Percentiles rank a stretch among this genome's conserved stretches.
phyloP scores from a whole-genome alignment of 2,888 invertebrate species.

The Agriopis aurantiaria region DNA sequence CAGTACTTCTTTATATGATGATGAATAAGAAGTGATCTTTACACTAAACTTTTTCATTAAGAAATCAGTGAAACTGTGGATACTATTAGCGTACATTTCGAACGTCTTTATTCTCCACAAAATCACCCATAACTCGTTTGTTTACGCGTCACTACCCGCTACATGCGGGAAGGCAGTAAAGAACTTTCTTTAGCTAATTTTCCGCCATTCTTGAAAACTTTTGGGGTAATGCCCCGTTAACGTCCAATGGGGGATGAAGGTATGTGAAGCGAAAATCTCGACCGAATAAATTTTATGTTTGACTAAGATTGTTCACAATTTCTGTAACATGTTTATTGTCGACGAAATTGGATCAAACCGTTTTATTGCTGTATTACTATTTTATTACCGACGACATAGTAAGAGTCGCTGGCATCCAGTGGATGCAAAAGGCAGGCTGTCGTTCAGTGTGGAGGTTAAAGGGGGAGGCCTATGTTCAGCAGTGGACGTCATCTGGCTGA shows the following conservation, averaged over 20 bases:
- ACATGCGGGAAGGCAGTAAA: slow-evolving; percentile 26
- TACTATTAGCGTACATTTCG: not conserved
- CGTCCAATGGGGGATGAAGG: slow-evolving; percentile 37
- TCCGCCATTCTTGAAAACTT: slow-evolving; percentile 42
- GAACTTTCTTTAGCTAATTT: slow-evolving; percentile 42
- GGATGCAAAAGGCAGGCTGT: too few relatives aligned
- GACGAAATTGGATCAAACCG: too few relatives aligned
- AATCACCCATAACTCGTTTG: slow-evolving; percentile 6
- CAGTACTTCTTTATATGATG: too few relatives aligned
- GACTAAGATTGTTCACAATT: not conserved
- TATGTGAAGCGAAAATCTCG: slow-evolving; percentile 33
- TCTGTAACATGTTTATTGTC: not conserved
- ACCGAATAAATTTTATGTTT: slow-evolving; percentile 21
- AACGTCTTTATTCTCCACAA: not conserved
- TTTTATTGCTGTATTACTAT: too few relatives aligned
- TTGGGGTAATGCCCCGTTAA: slow-evolving; percentile 46
- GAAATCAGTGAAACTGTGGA: too few relatives aligned
- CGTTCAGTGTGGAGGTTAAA: too few relatives aligned
- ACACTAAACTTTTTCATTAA: too few relatives aligned
- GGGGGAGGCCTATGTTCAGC: too few relatives aligned
- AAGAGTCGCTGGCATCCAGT: too few relatives aligned
- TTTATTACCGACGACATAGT: too few relatives aligned
- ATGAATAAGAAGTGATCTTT: too few relatives aligned
- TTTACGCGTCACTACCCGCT: slow-evolving; percentile 7
- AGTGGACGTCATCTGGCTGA: too few relatives aligned